phyloP scores from a whole-genome alignment of 1,140 invertebrate genomes.

The Argopecten irradians region DNA sequence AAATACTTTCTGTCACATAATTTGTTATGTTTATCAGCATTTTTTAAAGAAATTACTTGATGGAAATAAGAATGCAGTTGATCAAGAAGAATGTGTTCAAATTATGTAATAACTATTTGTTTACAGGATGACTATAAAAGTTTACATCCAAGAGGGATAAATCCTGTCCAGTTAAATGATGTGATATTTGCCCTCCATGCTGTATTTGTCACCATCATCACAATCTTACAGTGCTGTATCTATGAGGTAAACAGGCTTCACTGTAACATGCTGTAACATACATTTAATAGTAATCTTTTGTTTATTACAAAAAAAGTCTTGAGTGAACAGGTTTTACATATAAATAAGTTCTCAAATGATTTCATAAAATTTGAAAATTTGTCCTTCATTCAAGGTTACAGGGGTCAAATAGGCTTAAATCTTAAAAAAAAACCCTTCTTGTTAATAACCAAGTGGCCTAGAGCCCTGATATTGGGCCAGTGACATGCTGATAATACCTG shows the following conservation, averaged over 20 bases:
- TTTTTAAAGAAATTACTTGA: no score
- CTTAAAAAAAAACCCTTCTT: no score
- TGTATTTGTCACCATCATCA: conserved; percentile 88
- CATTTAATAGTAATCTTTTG: not conserved
- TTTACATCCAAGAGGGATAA: conserved; percentile 89
- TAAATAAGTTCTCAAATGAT: no score
- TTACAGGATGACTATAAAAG: conserved; percentile 89
- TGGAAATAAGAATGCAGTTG: not conserved
- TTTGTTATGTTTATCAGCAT: no score
- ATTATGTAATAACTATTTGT: conserved; percentile 42
- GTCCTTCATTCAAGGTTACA: not conserved
- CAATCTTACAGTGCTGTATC: conserved; percentile 91
- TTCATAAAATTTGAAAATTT: no score
- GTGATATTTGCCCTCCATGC: conserved; percentile 97
- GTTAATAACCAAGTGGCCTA: no score
- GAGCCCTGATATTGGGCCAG: no score
- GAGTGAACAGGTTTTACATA: no score
- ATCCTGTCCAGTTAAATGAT: conserved; percentile 97
- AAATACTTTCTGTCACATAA: no score
- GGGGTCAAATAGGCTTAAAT: no score
- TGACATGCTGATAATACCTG: no score
- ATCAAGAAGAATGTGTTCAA: not conserved
- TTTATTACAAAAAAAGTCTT: no score
- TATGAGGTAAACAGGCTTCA: conserved; percentile 88
- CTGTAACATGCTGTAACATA: not conserved